Percentiles rank a stretch among this genome's conserved stretches.
Evolutionary conservation across 2,113 vertebrate genomes (phyloP).

Genomic region (Tyto alba): DNA sequence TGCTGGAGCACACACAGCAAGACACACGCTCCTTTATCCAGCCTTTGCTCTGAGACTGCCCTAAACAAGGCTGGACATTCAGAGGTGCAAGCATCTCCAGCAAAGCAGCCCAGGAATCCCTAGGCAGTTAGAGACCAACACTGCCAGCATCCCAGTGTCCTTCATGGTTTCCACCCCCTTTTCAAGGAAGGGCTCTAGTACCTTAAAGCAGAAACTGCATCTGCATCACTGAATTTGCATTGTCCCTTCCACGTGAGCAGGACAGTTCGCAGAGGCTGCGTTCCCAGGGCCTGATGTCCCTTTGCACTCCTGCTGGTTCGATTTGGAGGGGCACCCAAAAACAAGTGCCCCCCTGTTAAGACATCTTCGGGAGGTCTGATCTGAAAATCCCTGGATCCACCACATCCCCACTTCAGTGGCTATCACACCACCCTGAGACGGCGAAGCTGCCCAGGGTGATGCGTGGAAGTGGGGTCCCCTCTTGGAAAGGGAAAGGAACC

Average conservation of each 20-base stretch:
- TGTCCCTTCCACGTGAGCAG: not conserved
- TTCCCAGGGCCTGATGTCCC: not conserved
- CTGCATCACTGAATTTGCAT: not conserved
- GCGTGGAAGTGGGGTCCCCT: not conserved
- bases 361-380: not conserved
- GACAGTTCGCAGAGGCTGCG: not conserved
- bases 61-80: not conserved
- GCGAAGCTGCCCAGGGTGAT: not conserved
- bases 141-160: not conserved
- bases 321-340: not conserved
- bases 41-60: not conserved
- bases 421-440: not conserved
- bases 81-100: accelerated
- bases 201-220: not conserved
- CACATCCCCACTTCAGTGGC: accelerated
- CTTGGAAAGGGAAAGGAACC: not conserved
- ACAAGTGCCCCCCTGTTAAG: too few species aligned
- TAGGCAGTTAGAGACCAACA: not conserved
- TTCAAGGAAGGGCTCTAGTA: not conserved
- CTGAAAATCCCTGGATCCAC: not conserved
- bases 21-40: not conserved
- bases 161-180: not conserved
- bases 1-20: not conserved
- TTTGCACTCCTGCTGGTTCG: not conserved
- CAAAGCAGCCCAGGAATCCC: not conserved